A percentile compares a stretch with the other conserved stretches of the same genome.
Evolutionary conservation across 2,888 invertebrate genomes (phyloP).

Genomic region (Campoletis raptor): DNA sequence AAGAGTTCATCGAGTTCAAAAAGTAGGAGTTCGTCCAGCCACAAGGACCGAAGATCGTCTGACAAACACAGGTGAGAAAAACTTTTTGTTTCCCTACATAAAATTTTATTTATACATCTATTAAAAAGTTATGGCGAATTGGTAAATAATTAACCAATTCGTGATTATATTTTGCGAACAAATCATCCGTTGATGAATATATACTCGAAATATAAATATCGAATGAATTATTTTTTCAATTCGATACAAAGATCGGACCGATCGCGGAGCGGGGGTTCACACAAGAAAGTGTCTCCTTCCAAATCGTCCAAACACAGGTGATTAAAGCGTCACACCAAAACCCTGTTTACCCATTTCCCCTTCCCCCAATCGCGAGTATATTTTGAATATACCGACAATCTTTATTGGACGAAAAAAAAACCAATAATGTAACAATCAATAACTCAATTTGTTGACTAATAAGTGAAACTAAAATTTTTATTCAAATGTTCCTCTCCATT

Average conservation of each 20-base stretch:
- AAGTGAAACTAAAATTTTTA: neutral
- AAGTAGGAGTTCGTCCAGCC: slow-evolving; percentile 82
- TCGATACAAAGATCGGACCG: slow-evolving; percentile 83
- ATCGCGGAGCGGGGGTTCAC: slow-evolving; percentile 83
- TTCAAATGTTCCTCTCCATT: neutral
- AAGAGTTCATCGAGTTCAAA: slow-evolving; percentile 83
- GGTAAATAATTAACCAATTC: neutral
- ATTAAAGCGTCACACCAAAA: slow-evolving; percentile 70
- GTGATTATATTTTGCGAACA: neutral
- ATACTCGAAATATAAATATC: slow-evolving; percentile 26
- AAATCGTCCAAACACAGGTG: slow-evolving; percentile 89
- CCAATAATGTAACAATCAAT: neutral
- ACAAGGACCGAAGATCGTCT: slow-evolving; percentile 83
- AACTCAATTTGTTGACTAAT: neutral
- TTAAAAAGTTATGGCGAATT: neutral
- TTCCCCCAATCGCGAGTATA: neutral
- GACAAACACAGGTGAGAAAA: slow-evolving; percentile 82
- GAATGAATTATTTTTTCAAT: slow-evolving; percentile 71
- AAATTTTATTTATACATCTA: neutral
- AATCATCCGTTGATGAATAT: neutral
- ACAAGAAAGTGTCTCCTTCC: slow-evolving; percentile 85
- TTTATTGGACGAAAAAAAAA: neutral
- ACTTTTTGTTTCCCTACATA: neutral
- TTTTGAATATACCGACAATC: neutral
- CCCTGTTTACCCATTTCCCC: slow-evolving; percentile 1